These are phyloP conservation scores for Xestoiulus laeticollis DNA, from an alignment of 2,888 invertebrate genomes.

Conservation along the genomic window DNA sequence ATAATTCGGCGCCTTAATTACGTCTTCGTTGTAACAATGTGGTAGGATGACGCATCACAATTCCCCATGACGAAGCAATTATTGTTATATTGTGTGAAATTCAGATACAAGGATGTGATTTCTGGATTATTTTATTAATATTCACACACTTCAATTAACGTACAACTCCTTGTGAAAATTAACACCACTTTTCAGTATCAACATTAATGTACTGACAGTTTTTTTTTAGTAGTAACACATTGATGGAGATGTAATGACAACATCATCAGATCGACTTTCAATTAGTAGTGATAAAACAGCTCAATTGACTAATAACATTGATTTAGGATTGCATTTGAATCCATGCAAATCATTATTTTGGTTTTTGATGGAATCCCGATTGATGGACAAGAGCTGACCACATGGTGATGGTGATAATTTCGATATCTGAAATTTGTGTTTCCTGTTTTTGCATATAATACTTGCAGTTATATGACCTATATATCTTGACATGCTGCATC, in stretches of 20 bases:
- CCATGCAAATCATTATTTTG: too few species aligned
- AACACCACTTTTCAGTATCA: background rate
- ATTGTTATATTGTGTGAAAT: background rate
- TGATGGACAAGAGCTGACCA: too few species aligned
- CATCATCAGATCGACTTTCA: background rate
- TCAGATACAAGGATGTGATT: background rate
- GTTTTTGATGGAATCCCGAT: too few species aligned
- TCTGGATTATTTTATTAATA: background rate
- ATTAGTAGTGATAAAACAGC: background rate
- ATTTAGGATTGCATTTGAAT: too few species aligned
- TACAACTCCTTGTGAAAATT: background rate
- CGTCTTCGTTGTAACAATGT: background rate
- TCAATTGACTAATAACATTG: too few species aligned
- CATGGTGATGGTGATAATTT: too few species aligned
- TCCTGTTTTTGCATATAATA: too few species aligned
- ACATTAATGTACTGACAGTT: background rate
- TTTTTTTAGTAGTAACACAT: background rate
- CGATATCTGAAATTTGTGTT: too few species aligned
- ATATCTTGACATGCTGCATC: too few species aligned
- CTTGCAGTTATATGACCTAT: too few species aligned
- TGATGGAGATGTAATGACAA: background rate
- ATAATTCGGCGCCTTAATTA: background rate
- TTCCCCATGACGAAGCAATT: background rate
- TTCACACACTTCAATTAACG: conserved; percentile 11
- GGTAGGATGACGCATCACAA: conserved; percentile 7